Evolutionary conservation across 2,888 invertebrate genomes (phyloP).

Genomic region (Andrena camellia): DNA sequence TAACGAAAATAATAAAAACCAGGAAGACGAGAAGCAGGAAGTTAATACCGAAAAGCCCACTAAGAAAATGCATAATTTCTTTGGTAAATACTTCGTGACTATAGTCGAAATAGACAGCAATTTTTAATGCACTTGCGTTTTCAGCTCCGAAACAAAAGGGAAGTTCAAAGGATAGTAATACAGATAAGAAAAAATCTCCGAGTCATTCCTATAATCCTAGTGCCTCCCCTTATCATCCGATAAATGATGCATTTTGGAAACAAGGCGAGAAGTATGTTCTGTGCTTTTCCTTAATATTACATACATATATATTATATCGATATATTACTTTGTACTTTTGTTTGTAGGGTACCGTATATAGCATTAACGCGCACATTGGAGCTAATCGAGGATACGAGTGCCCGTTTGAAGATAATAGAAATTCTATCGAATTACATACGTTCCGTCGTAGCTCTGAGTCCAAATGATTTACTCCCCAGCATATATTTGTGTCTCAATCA

Average conservation of each 20-base stretch:
- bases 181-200: constrained; percentile 64
- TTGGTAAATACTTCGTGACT: constrained; percentile 67
- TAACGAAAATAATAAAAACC: constrained; percentile 47
- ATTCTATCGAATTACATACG: constrained; percentile 96
- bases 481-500: constrained; percentile 98
- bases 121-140: constrained; percentile 29
- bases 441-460: constrained; percentile 95
- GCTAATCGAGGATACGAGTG: constrained; percentile 93
- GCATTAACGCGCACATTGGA: constrained; percentile 96
- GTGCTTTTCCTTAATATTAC: background rate
- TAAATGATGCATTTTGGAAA: constrained; percentile 94
- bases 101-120: background rate
- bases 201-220: constrained; percentile 89
- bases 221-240: constrained; percentile 91
- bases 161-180: constrained; percentile 58
- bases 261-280: constrained; percentile 88
- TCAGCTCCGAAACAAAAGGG: constrained; percentile 70
- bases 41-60: constrained; percentile 54
- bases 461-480: constrained; percentile 95
- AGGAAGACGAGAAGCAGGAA: constrained; percentile 55
- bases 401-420: constrained; percentile 96
- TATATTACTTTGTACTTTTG: constrained; percentile 36
- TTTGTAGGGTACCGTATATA: constrained; percentile 94
- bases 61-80: constrained; percentile 75
- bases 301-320: background rate